Evolutionary conservation across 2,797 vertebrate species (phyloP).

Genomic region (Pampus argenteus): DNA sequence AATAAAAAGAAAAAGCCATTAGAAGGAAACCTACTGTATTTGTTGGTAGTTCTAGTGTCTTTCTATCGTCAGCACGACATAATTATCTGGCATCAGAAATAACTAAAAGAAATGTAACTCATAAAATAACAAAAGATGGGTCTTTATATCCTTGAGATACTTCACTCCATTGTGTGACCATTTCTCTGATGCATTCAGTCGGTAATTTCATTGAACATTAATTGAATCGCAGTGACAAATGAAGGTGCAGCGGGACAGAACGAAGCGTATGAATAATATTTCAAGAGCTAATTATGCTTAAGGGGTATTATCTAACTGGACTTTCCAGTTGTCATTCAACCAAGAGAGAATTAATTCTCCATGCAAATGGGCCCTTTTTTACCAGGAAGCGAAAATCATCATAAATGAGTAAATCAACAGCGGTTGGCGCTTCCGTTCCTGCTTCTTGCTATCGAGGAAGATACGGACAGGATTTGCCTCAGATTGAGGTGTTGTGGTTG

Average conservation of each 20-base stretch:
- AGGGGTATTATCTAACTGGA: constrained; percentile 66
- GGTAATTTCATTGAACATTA: constrained; percentile 65
- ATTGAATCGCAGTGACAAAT: constrained; percentile 61
- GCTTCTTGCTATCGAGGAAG: constrained; percentile 3
- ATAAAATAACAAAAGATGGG: background rate
- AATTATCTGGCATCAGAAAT: constrained; percentile 31
- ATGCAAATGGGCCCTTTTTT: constrained; percentile 56
- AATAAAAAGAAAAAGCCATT: background rate
- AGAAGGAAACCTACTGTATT: background rate
- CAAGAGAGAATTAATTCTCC: constrained; percentile 60
- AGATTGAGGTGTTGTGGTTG: constrained; percentile 20
- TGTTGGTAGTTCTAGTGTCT: background rate
- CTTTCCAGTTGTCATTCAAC: constrained; percentile 61
- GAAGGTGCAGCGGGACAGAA: constrained; percentile 64
- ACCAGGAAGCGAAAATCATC: background rate
- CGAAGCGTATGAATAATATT: constrained; percentile 62
- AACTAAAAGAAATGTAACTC: constrained; percentile 13
- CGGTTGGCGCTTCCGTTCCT: constrained; percentile 3
- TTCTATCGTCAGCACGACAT: background rate
- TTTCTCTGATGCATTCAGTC: constrained; percentile 46
- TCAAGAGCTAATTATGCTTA: constrained; percentile 71
- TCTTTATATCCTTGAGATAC: constrained; percentile 22
- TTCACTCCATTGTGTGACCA: constrained; percentile 20
- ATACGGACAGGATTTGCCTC: constrained; percentile 3
- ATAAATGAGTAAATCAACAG: constrained; percentile 25